Conservation (phyloP, 2,888 invertebrate genomes). For the Synanthedon formicaeformis region DNA sequence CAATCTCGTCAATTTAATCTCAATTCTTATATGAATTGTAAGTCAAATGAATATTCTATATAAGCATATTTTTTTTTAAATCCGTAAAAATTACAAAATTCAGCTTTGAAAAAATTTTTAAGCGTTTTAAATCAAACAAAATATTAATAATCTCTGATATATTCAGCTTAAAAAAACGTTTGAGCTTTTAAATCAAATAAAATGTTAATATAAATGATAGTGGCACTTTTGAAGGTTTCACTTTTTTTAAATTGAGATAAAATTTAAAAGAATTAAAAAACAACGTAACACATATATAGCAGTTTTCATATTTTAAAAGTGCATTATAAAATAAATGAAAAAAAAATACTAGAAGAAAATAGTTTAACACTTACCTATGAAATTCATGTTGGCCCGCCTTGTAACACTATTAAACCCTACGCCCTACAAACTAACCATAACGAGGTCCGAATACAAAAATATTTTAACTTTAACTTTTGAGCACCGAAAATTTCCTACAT, state of each 20-base stretch:
- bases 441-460: slow-evolving; percentile 52
- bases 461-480: slow-evolving; percentile 32
- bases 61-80: too few relatives aligned
- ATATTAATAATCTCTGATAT: too few relatives aligned
- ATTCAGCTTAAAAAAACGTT: too few relatives aligned
- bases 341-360: background rate
- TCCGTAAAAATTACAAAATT: too few relatives aligned
- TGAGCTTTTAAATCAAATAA: too few relatives aligned
- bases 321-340: background rate
- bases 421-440: slow-evolving; percentile 45
- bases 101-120: too few relatives aligned
- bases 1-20: too few relatives aligned
- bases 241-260: background rate
- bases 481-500: slow-evolving; percentile 52
- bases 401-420: slow-evolving; percentile 33
- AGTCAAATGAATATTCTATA: too few relatives aligned
- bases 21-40: too few relatives aligned
- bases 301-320: background rate
- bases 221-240: background rate
- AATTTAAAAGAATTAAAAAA: background rate
- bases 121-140: too few relatives aligned
- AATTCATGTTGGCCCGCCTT: slow-evolving; percentile 47
- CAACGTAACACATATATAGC: background rate
- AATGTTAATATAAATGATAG: too few relatives aligned
- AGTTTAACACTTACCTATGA: slow-evolving; percentile 47